phyloP scores from a whole-genome alignment of 2,888 invertebrate genomes.

The Meteorus cinctellus region DNA sequence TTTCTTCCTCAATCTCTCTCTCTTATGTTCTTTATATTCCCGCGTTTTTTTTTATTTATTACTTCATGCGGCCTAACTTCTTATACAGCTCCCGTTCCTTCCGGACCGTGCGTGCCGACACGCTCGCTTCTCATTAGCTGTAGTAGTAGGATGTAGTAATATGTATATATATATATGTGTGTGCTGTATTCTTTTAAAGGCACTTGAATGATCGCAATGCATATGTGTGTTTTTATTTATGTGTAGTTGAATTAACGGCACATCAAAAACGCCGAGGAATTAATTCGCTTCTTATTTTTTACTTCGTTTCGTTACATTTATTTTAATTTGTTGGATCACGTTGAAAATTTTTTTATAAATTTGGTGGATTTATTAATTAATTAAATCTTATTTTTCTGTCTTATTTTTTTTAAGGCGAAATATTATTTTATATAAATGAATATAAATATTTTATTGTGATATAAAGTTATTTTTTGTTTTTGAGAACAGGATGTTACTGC shows the following conservation, averaged over 20 bases:
- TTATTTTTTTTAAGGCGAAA: too few species aligned
- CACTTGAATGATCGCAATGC: slow-evolving; percentile 28
- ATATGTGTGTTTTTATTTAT: slow-evolving; percentile 25
- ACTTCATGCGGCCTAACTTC: slow-evolving; percentile 57
- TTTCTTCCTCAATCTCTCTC: slow-evolving; percentile 18
- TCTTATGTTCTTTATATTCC: slow-evolving; percentile 47
- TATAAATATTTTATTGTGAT: too few species aligned
- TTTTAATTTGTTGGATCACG: not conserved
- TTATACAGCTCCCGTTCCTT: slow-evolving; percentile 51
- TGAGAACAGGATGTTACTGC: too few species aligned
- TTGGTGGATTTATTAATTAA: too few species aligned
- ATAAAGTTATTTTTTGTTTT: too few species aligned
- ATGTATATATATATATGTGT: slow-evolving; percentile 28
- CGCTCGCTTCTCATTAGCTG: slow-evolving; percentile 39
- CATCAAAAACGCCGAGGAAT: not conserved
- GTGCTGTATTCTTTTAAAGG: slow-evolving; percentile 28
- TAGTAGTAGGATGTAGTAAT: not conserved
- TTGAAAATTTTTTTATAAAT: not conserved
- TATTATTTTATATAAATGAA: too few species aligned
- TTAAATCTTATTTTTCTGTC: too few species aligned
- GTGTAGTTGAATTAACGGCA: slow-evolving; percentile 16
- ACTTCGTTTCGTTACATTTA: not conserved
- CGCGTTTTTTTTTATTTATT: slow-evolving; percentile 61
- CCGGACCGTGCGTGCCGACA: slow-evolving; percentile 45
- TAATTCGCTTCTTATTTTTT: not conserved